Evolutionary conservation across 2,888 invertebrate species (phyloP), one percentile per base, ranked within the genome.

Genomic region (Drosophila robusta): DNA sequence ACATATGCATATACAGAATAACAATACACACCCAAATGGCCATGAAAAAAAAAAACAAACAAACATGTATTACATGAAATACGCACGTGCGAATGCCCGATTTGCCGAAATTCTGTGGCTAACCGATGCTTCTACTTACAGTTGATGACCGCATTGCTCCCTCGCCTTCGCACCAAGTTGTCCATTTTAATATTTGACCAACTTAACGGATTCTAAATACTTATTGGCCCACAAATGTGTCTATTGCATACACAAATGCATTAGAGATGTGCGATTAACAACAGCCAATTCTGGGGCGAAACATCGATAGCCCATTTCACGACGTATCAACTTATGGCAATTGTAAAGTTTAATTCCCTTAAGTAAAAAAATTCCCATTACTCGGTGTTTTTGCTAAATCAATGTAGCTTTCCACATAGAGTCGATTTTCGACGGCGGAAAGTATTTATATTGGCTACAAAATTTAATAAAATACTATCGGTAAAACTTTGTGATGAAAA

Each of bases 11-110:
- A 50, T 29, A 42, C 24, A 38, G 22, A 14, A 26, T 14, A 22
- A 47, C 26, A 52, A 45, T 36, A 57, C 38, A 51, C 26, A 63
- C 63, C 18, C 18, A 22, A 61, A 64, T 71, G 76, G 8, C 71
- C 77, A 70, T 76, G 77, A 64, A 52, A 46, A 29, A 36, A 38
- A 60, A 60, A 60, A 44, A 26, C 34, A 62, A 65, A 50, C 18
- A 67, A 46, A 18, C 39, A 38, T 57, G 51, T 24, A 66, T 50
- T 34, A 36, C 4, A 38, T 44, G 29, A 65, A 44, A 16, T 24
- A 16, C n/a, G 4, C n/a, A 14, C 9, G n/a, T 45, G 26, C 32
- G 11, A 36, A 11, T 34, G 12, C 14, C 18, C 3, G 1, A 16
- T 14, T n/a, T 34, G 26, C 1, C 14, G n/a, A 12, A 34, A 34